Base-by-base conservation (phyloP, 1,140 invertebrate species). In the Calosoma granatense region DNA sequence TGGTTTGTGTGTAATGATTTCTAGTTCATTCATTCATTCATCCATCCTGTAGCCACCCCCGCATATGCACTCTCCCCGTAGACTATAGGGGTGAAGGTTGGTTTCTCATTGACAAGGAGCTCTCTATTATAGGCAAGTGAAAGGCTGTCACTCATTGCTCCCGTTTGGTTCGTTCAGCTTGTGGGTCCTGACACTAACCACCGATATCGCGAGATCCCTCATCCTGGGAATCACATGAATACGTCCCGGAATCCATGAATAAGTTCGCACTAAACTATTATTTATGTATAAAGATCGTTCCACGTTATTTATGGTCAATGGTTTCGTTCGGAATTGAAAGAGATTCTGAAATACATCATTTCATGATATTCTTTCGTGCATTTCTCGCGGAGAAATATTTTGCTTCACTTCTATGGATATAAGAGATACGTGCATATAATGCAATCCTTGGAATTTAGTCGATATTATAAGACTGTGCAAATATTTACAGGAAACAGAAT, bases 201-300 rank as follows among this genome's bases (percentile, higher is more conserved):
- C 26, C 26, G n/a, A n/a, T n/a, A n/a, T n/a, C n/a, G n/a, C n/a
- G n/a, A n/a, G n/a, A n/a, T n/a, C 26, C n/a, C 26, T 6, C 26
- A 36, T 36, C 26, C 6, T 36, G 26, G 26, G 26, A 36, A 36
- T n/a, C 26, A n/a, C 26, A 36, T 36, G 26, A 36, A 36, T 47
- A 47, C 41, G 41, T 47, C 41, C 26, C 41, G 6, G 41, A 47
- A 47, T 47, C 41, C 41, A 47, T 47, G 41, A 47, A 47, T 47
- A 47, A 47, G 9, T 47, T 47, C 41, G 15, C 41, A 47, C 41
- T 47, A 47, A 47, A 47, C 41, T 47, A 47, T 47, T 47, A 47
- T 47, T 47, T 47, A 47, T 47, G 41, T 47, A 17, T 47, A 47
- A 47, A 47, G 41, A 47, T 47, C 41, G 41, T 17, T 47, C 41